Conservation (phyloP, 2,797 vertebrate species). For the Allochrocebus solatus region DNA sequence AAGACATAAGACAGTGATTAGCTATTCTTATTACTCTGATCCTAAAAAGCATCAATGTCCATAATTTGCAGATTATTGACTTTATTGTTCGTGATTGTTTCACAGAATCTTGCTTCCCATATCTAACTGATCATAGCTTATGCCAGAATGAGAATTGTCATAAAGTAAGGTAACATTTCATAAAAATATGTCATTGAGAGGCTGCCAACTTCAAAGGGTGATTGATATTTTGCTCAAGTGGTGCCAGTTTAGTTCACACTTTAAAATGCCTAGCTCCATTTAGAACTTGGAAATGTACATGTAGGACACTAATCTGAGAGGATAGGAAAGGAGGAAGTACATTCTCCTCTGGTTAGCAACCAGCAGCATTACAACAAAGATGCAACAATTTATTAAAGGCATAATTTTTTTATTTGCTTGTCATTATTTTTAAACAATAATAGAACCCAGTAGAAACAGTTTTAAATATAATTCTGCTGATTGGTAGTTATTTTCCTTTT, state of each 20-base stretch:
- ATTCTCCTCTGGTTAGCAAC: background rate
- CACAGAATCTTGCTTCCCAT: constrained; percentile 79
- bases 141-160: constrained; percentile 77
- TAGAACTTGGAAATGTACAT: constrained; percentile 62
- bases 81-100: constrained; percentile 81
- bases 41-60: constrained; percentile 71
- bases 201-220: constrained; percentile 72
- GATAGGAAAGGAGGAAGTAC: background rate
- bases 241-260: constrained; percentile 68
- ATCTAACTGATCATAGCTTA: constrained; percentile 77
- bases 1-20: constrained; percentile 44
- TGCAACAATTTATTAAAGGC: constrained; percentile 38
- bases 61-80: constrained; percentile 81
- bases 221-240: constrained; percentile 70
- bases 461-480: constrained; percentile 65
- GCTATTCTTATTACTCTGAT: constrained; percentile 63
- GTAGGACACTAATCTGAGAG: constrained; percentile 31
- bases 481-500: constrained; percentile 49
- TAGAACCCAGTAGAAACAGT: constrained; percentile 57
- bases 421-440: constrained; percentile 16
- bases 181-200: constrained; percentile 79
- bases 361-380: constrained; percentile 31
- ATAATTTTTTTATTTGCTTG: constrained; percentile 42
- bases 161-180: constrained; percentile 82
- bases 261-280: constrained; percentile 69